Evolutionary conservation across 2,113 vertebrate genomes (phyloP).

Genomic region (Tretioscincus oriximinensis): DNA sequence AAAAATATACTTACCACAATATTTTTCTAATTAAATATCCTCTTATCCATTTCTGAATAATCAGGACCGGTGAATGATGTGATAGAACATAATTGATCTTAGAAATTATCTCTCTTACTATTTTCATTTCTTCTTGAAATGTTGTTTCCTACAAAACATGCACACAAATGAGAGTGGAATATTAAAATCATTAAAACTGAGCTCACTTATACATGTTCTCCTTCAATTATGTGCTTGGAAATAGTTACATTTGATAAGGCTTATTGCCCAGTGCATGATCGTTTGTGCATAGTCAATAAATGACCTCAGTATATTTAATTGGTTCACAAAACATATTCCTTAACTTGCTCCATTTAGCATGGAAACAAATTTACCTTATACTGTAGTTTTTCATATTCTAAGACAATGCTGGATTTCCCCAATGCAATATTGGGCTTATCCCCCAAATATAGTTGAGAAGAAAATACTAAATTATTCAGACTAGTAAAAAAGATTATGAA

Average conservation of each 20-base stretch:
- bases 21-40: slow-evolving; percentile 71
- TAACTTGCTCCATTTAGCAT: neutral
- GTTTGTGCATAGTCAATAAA: neutral
- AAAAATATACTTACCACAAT: slow-evolving; percentile 64
- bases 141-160: slow-evolving; percentile 56
- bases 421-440: no score
- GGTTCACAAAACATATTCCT: neutral
- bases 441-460: no score
- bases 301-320: neutral
- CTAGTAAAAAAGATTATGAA: no score
- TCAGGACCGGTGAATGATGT: slow-evolving; percentile 71
- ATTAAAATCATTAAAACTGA: neutral
- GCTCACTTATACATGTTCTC: neutral
- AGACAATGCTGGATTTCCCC: no score
- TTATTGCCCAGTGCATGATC: neutral
- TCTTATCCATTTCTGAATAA: slow-evolving; percentile 76
- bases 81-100: slow-evolving; percentile 73
- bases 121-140: slow-evolving; percentile 62
- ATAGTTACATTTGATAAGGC: slow-evolving; percentile 20
- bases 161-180: slow-evolving; percentile 37
- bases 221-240: slow-evolving; percentile 9
- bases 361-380: no score
- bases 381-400: no score
- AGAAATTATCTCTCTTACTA: slow-evolving; percentile 58
- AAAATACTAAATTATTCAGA: no score